Base-by-base conservation (phyloP, 2,797 vertebrate species). In the Gobio occitaniae region DNA sequence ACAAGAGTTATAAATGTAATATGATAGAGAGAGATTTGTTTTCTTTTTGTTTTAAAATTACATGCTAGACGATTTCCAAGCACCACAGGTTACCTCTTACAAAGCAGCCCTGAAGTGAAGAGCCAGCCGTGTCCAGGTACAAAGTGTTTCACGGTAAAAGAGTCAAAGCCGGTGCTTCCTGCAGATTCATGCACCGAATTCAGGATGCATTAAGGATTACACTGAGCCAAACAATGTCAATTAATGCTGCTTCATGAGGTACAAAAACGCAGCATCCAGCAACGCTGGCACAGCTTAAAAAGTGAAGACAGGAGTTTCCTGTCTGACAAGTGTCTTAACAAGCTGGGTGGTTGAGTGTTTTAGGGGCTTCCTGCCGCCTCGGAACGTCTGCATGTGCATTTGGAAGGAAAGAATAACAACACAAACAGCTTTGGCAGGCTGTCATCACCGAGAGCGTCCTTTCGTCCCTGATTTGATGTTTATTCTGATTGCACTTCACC, bases 241-340 rank as follows among this genome's bases (percentile, higher is more conserved):
- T 90, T 88, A 88, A 86, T 81, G 81, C 70, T 84, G 78, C 66
- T 82, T 86, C 84, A 87, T 86, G 80, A 86, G 80, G 82, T 82
- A 80, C 86, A 79, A 84, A 86, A 84, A 74, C 81, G 25, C 84
- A 71, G 86, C 81, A 84, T 79, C 74, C 81, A 82, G 68, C 81
- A 87, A 79, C 11, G 74, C 80, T 69, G 83, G 78, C 78, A 13
- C 52, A 86, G 72, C 84, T 87, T 84, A 76, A 88, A 83, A 88
- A 75, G 66, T 84, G 72, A 38, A 76, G 32, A 84, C 74, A 81
- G 54, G 47, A 38, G 69, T 65, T 87, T 86, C 61, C 70, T 61
- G 47, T 87, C 84, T 88, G 83, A 87, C 83, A 82, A 84, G 63
- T 16, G 78, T 84, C 87, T 88, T 84, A 88, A 88, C 89, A 78